Base-by-base conservation (phyloP, 2,888 invertebrate genomes). In the Orchestes rusci region DNA sequence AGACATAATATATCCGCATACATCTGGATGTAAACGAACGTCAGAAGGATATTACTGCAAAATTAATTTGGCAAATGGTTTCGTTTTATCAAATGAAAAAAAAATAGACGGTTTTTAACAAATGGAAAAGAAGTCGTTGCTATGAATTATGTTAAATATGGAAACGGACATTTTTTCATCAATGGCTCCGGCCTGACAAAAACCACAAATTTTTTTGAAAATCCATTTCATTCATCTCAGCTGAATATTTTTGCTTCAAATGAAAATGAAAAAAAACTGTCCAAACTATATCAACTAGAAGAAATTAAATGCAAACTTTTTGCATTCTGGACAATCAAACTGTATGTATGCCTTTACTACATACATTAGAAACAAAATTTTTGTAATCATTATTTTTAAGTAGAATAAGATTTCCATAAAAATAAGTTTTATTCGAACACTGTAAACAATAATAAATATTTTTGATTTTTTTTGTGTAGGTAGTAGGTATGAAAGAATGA, bases 301-400 rank as follows among this genome's bases (percentile, higher is more conserved):
- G 36, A 28, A 7, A 36, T 36, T 19, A 36, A 36, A 36, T 36
- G 36, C 20, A 20, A 36, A 15, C 36, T 36, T 29, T 23, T 36
- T 36, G 18, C n/a, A n/a, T 12, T 15, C 18, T 36, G 12, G 36
- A 27, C 12, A 16, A 10, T 18, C 12, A 37, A 34, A 34, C 16
- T 18, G 17, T 34, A 12, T 34, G 16, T 23, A 23, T 23, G 23
- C 23, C 23, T 23, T 23, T 23, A 23, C 23, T 23, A 5, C 23
- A 23, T 23, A 23, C 23, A 7, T 23, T 23, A 10, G 23, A 23
- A 5, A 23, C 5, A 23, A 23, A 23, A 7, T 23, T 7, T 7
- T 7, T 10, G 23, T 23, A 23, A 23, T 10, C 10, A 7, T 23
- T 23, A 23, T 23, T 23, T 23, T 23, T 23, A 7, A 5, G 5